Conservation (phyloP, 2,888 invertebrate genomes). For the Coenonympha glycerion region DNA sequence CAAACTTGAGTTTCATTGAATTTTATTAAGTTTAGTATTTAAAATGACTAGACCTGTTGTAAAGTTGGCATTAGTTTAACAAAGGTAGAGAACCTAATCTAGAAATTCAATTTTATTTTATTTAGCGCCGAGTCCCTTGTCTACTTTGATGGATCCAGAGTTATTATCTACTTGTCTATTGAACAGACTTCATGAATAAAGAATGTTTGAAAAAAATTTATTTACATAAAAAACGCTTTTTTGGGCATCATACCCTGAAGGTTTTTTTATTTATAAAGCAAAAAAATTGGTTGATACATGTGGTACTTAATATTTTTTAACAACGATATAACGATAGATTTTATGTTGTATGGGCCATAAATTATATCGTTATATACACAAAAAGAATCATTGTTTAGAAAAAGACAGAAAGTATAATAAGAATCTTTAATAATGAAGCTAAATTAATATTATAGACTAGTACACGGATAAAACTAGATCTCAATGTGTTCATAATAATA, state of each 20-base stretch:
- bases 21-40: no score
- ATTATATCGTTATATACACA: no score
- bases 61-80: background rate
- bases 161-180: background rate
- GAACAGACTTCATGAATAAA: background rate
- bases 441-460: background rate
- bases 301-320: no score
- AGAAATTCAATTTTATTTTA: slow-evolving; percentile 1
- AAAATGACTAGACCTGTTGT: no score
- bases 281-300: no score
- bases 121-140: background rate
- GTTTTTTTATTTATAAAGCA: no score
- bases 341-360: no score
- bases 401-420: no score
- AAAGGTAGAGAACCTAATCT: background rate
- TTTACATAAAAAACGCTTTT: background rate
- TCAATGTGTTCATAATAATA: background rate
- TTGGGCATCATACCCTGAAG: background rate
- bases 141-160: slow-evolving; percentile 1
- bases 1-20: no score
- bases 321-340: no score
- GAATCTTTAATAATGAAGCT: background rate
- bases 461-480: no score
- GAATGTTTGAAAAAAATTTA: background rate
- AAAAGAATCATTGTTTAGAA: no score